Evolutionary conservation across 2,888 invertebrate genomes (phyloP).

Genomic region (Chymomyza procnemis): DNA sequence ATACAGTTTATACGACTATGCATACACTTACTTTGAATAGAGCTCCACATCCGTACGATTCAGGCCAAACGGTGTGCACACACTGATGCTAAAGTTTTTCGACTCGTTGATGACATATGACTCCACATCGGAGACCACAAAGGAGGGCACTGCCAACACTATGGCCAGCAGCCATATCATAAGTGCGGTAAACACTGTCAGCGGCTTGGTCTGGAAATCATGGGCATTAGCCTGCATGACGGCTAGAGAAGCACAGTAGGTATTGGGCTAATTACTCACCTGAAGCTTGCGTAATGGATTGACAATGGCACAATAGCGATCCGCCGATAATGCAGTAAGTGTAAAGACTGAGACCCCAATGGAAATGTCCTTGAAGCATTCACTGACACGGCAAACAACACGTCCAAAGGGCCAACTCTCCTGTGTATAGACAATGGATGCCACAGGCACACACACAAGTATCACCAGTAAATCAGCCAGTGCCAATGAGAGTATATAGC

Average conservation of each 20-base stretch:
- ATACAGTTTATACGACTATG: no score
- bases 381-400: conserved; percentile 88
- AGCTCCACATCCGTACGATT: conserved; percentile 76
- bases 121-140: conserved; percentile 84
- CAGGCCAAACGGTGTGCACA: conserved; percentile 86
- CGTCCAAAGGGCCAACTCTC: conserved; percentile 94
- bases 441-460: conserved; percentile 90
- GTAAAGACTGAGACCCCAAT: conserved; percentile 97
- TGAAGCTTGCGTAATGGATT: conserved; percentile 90
- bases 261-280: conserved; percentile 64
- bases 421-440: conserved; percentile 90
- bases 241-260: neutral
- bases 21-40: conserved; percentile 81
- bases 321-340: conserved; percentile 92
- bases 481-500: conserved; percentile 88
- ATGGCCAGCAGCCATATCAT: conserved; percentile 87
- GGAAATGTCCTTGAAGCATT: conserved; percentile 92
- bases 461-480: conserved; percentile 90
- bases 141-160: conserved; percentile 85
- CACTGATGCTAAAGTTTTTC: conserved; percentile 83
- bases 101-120: conserved; percentile 72
- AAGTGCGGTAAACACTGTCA: conserved; percentile 85
- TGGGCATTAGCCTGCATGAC: neutral
- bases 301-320: conserved; percentile 95
- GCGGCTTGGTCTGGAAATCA: conserved; percentile 81